These are phyloP conservation scores for Pipistrellus pygmaeus DNA, from an alignment of 2,797 vertebrate species.

Conservation along the genomic window DNA sequence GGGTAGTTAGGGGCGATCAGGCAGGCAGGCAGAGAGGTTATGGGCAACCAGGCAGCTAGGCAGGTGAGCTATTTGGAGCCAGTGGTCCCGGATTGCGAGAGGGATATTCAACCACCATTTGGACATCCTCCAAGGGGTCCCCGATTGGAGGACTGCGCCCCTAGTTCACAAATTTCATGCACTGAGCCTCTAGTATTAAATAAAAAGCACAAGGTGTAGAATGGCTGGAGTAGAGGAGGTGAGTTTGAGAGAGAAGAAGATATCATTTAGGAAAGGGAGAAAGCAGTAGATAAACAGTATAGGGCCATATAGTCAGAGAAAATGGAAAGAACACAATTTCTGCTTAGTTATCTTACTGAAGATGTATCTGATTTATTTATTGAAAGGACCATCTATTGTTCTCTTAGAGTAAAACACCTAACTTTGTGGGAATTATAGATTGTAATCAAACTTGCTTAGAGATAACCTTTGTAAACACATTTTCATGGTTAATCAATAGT, in stretches of 20 bases:
- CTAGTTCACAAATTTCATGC: too few relatives aligned
- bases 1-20: too few relatives aligned
- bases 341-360: background rate
- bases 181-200: background rate
- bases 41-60: too few relatives aligned
- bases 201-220: background rate
- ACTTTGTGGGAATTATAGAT: background rate
- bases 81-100: too few relatives aligned
- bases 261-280: background rate
- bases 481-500: background rate
- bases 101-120: too few relatives aligned
- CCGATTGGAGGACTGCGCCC: too few relatives aligned
- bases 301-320: background rate
- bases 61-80: too few relatives aligned
- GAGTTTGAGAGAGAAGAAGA: background rate
- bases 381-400: background rate
- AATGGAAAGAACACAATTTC: background rate
- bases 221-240: background rate
- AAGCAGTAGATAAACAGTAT: background rate
- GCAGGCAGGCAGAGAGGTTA: too few relatives aligned
- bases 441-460: background rate
- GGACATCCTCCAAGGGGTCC: too few relatives aligned
- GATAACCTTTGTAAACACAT: slow-evolving; percentile 6
- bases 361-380: background rate
- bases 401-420: background rate